phyloP scores from a whole-genome alignment of 2,113 vertebrate genomes.

The Vidua chalybeata region DNA sequence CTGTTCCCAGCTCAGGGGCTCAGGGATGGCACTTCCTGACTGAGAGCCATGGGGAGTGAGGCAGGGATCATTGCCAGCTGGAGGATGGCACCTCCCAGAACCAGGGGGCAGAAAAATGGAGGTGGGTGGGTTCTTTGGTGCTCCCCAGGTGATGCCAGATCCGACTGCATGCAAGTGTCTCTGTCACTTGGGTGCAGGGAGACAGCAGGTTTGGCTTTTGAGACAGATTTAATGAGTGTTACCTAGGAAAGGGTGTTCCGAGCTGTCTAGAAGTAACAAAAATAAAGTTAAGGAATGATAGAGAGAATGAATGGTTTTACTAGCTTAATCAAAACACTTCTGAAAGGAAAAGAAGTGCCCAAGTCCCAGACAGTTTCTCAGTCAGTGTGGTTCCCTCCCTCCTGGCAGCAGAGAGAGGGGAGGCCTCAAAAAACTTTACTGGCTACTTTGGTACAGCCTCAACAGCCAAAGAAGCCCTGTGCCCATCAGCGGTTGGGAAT shows the following conservation, averaged over 20 bases:
- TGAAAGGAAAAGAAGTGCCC: neutral
- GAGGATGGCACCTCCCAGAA: neutral
- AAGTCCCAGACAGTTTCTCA: neutral
- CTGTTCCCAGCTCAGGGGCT: neutral
- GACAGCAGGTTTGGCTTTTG: neutral
- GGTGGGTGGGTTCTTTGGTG: neutral
- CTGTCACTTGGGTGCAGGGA: neutral
- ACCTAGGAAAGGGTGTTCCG: neutral
- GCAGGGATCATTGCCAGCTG: neutral
- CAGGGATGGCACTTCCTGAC: neutral
- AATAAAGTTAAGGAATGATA: neutral
- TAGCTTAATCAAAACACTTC: neutral
- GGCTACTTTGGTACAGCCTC: neutral
- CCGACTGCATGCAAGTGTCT: rapidly evolving
- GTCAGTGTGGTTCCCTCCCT: neutral
- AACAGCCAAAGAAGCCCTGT: neutral
- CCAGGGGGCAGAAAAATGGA: neutral
- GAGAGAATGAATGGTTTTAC: neutral
- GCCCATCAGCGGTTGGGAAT: neutral
- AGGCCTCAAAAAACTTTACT: neutral
- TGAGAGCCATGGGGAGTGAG: rapidly evolving
- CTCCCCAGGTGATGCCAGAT: neutral
- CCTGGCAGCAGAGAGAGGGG: neutral
- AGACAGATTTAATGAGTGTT: neutral
- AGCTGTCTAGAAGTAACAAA: neutral